These are phyloP conservation scores for Eulemur mongoz DNA, from an alignment of 2,797 vertebrate species.

Conservation along the genomic window DNA sequence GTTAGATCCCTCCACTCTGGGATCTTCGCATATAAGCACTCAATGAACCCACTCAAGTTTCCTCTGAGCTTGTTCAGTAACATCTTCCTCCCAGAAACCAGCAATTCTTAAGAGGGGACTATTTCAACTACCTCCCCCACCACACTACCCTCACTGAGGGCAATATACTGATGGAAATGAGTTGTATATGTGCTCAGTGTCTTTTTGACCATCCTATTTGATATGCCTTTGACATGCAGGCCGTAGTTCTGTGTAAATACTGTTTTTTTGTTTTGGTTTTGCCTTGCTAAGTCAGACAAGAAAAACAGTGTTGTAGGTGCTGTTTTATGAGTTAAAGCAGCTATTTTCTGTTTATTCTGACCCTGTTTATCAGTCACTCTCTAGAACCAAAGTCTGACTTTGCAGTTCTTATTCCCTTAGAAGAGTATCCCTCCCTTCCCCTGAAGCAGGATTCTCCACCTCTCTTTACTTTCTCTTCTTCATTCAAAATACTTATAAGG, in stretches of 20 bases:
- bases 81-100: not conserved
- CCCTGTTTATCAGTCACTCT: not conserved
- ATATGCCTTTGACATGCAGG: not conserved
- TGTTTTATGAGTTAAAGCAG: not conserved
- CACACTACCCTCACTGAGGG: not conserved
- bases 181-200: not conserved
- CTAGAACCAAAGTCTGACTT: not conserved
- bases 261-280: not conserved
- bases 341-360: not conserved
- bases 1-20: not conserved
- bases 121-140: not conserved
- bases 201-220: not conserved
- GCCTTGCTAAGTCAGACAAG: not conserved
- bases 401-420: not conserved
- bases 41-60: not conserved
- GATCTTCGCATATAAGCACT: not conserved
- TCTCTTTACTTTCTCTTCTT: not conserved
- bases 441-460: not conserved
- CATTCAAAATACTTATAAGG: not conserved
- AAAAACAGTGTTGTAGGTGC: not conserved
- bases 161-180: not conserved
- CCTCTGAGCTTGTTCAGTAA: not conserved
- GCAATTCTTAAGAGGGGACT: not conserved
- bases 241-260: not conserved
- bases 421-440: not conserved